Evolutionary conservation across 2,113 vertebrate species (phyloP).

Genomic region (Upupa epops): DNA sequence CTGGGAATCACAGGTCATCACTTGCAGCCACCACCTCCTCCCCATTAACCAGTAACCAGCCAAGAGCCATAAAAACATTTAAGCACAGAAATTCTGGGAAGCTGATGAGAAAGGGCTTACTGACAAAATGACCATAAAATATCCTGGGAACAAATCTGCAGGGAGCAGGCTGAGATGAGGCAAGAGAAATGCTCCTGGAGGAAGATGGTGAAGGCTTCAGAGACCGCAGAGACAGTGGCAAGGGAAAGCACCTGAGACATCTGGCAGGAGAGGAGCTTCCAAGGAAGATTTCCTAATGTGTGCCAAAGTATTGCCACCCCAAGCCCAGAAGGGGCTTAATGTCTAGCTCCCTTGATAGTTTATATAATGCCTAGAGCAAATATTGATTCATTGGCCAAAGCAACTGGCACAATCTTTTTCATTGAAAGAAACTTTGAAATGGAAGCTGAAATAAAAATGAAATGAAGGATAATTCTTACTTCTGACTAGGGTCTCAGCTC

Average conservation of each 20-base stretch:
- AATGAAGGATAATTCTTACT: background rate
- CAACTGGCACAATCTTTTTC: background rate
- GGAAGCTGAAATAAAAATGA: background rate
- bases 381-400: background rate
- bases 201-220: background rate
- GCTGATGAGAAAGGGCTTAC: background rate
- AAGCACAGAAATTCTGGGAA: conserved; percentile 7
- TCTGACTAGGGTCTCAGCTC: background rate
- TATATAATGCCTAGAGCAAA: background rate
- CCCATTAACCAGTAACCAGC: conserved; percentile 49
- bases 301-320: background rate
- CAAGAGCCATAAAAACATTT: conserved; percentile 44
- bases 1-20: conserved; percentile 55
- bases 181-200: background rate
- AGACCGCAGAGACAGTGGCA: background rate
- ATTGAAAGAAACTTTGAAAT: background rate
- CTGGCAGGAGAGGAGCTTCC: background rate
- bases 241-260: background rate
- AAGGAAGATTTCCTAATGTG: background rate
- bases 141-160: background rate
- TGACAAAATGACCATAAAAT: background rate
- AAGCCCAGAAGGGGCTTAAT: background rate
- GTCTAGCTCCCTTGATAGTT: background rate
- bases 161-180: background rate
- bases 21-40: conserved; percentile 11